phyloP scores from a whole-genome alignment of 2,113 vertebrate species.

The Petrocephalus microphthalmus region DNA sequence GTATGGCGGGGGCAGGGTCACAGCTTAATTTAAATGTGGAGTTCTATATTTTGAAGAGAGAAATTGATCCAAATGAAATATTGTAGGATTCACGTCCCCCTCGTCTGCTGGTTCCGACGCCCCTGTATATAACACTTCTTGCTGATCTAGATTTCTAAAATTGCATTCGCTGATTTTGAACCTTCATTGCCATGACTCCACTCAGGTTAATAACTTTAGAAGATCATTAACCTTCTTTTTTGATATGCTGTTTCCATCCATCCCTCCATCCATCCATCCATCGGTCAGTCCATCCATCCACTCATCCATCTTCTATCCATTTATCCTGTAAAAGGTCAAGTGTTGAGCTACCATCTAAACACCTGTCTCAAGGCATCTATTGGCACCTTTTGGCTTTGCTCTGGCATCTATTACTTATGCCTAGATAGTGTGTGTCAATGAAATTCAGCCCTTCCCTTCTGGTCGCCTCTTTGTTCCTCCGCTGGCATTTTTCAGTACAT shows the following conservation, averaged over 20 bases:
- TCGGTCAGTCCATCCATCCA: not conserved
- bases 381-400: not conserved
- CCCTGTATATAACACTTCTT: not conserved
- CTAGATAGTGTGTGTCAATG: not conserved
- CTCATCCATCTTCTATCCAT: not conserved
- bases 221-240: not conserved
- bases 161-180: not conserved
- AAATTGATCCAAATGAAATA: not conserved
- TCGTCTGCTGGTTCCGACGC: not conserved
- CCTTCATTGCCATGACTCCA: not conserved
- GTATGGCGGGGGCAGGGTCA: not conserved
- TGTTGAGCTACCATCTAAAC: not conserved
- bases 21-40: not conserved
- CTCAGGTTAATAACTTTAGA: not conserved
- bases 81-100: not conserved
- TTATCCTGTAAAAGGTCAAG: not conserved
- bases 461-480: not conserved
- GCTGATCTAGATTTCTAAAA: not conserved
- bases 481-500: not conserved
- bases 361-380: not conserved
- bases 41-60: not conserved
- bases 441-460: not conserved
- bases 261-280: not conserved
- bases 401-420: not conserved
- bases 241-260: not conserved